phyloP scores from a whole-genome alignment of 2,888 invertebrate genomes.

The Halictus ligatus region DNA sequence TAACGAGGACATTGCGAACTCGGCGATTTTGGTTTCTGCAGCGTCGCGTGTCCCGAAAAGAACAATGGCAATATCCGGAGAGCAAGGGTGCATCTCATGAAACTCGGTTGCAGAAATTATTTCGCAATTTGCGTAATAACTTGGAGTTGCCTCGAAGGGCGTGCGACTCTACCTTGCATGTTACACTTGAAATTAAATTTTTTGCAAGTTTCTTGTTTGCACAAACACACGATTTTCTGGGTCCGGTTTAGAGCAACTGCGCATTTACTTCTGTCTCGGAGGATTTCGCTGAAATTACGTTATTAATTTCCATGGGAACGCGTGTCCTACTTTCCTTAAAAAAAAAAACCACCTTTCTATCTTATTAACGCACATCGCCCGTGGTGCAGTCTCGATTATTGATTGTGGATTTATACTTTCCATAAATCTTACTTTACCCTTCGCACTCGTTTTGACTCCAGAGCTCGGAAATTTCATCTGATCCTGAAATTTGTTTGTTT shows the following conservation, averaged over 20 bases:
- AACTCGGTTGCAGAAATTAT: not conserved
- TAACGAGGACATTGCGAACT: not conserved
- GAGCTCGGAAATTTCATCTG: too few relatives aligned
- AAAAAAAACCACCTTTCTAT: too few relatives aligned
- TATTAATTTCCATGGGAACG: not conserved
- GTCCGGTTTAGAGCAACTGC: not conserved
- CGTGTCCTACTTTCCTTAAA: too few relatives aligned
- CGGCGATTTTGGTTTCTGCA: not conserved
- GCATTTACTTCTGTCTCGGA: not conserved
- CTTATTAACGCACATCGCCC: too few relatives aligned
- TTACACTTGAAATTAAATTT: not conserved
- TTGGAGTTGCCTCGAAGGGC: not conserved
- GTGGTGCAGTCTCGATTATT: too few relatives aligned
- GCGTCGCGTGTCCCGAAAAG: not conserved
- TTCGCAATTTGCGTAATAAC: constrained; percentile 9
- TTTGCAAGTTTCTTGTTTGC: not conserved
- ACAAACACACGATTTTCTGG: not conserved
- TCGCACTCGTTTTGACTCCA: too few relatives aligned
- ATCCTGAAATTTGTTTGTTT: too few relatives aligned
- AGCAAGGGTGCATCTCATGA: not conserved
- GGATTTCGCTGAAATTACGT: not conserved
- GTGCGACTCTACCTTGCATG: not conserved
- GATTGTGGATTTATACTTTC: too few relatives aligned
- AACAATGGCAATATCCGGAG: not conserved
- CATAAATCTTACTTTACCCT: too few relatives aligned